Conservation (phyloP, 2,113 vertebrate genomes). For the Phylloscopus trochiloides region DNA sequence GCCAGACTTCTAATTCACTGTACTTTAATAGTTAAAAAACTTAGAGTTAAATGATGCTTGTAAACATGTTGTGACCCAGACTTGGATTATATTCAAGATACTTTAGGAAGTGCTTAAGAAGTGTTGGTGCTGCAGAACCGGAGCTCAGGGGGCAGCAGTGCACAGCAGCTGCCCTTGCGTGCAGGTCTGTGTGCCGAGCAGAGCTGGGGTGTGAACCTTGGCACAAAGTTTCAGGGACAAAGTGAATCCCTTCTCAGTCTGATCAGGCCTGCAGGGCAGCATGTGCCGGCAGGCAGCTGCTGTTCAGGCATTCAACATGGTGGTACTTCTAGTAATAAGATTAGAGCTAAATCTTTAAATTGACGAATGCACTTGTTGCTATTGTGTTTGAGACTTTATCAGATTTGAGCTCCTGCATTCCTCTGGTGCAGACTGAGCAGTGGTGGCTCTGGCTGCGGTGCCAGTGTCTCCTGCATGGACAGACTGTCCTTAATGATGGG, state of each 20-base stretch:
- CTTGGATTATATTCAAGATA: not conserved
- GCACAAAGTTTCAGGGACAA: not conserved
- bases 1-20: not conserved
- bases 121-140: not conserved
- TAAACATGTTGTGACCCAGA: not conserved
- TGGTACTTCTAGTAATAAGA: not conserved
- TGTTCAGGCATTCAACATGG: not conserved
- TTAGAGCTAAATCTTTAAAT: not conserved
- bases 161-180: fast-evolving
- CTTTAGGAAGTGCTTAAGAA: not conserved
- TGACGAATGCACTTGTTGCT: not conserved
- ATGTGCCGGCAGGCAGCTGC: not conserved
- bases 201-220: not conserved
- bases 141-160: not conserved
- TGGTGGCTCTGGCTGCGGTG: not conserved
- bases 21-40: not conserved
- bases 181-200: fast-evolving
- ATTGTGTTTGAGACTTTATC: not conserved
- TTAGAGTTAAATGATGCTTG: not conserved
- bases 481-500: not conserved
- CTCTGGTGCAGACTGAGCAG: not conserved
- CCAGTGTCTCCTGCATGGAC: not conserved
- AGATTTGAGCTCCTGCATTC: not conserved
- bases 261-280: not conserved
- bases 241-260: not conserved